Base-by-base conservation (phyloP, 2,888 invertebrate species). In the Ormyrus thymus region DNA sequence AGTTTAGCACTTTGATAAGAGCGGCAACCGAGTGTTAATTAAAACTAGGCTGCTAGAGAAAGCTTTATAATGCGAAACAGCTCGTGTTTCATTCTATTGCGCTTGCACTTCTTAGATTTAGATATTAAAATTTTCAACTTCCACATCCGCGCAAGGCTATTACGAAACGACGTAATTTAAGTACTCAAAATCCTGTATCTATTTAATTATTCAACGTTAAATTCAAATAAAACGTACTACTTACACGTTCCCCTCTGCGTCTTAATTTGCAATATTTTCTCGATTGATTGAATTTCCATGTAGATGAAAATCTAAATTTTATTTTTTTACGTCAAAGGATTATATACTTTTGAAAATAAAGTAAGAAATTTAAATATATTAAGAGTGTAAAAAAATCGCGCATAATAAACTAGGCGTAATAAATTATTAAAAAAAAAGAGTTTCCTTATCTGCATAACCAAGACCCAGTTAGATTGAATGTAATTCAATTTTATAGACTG, bases 11-110 rank as follows among this genome's bases (percentile, higher is more conserved):
- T 29, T 29, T 29, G 29, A 29, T 29, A 29, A 29, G 29, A 29
- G 29, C 29, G 4, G 29, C 29, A 3, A 29, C 29, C 29, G 29
- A 4, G 29, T 29, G 29, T 29, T 29, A 29, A 29, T 29, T 29
- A 29, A 29, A 29, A 29, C 29, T 29, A 29, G 29, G 29, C 29
- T 29, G 29, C 29, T 4, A 29, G 29, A 55, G 55, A 50, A 43
- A 68, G 68, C 68, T 68, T 55, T 55, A 55, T 45, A n/a, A 68
- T 45, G 43, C 55, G 1, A 45, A 68, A 68, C 55, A 51, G 43
- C 71, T 71, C 61, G 9, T 10, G 43, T 61, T 71, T 61, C 61
- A 71, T 59, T 48, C n/a, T 61, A 51, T 46, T 55, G 11, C 10
- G 1, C 8, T 13, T 29, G 55, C 1, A 13, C 55, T 45, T 68